Base-by-base conservation (phyloP, 2,113 vertebrate species). In the Sturnira hondurensis region DNA sequence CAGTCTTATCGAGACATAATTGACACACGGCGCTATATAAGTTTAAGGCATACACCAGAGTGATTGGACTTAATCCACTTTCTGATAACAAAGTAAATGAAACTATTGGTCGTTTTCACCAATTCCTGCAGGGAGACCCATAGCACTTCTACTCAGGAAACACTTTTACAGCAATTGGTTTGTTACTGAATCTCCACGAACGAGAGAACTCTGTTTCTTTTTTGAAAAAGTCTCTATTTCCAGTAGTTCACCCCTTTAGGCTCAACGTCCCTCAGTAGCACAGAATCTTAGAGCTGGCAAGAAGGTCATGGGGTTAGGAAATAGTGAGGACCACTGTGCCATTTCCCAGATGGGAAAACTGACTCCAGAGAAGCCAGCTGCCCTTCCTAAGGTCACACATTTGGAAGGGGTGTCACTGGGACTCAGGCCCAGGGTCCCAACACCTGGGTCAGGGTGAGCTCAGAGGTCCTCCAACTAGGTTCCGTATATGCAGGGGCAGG, bases 281-380 rank as follows among this genome's bases (percentile, higher is more conserved):
- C 17, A 91, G 63, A 71, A 73, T 52, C 45, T 97, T 38, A n/a
- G 36, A 50, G 41, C 45, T 78, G 43, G 41, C 81, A 80, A 73
- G 11, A 36, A n/a, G 50, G n/a, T n/a, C 38, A 52, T 54, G 14
- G 43, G 43, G n/a, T n/a, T 41, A 68, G 65, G 14, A 45, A 65
- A 54, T 58, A 77, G 56, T 85, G 56, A 63, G 22, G 88, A 15
- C 54, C 52, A 24, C n/a, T 22, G 4, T 41, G 31, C 54, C 76
- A 80, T 91, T 92, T 92, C 87, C 86, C 86, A 94, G 76, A 63
- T 52, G 31, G 93, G 70, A 89, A 91, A 92, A 87, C 50, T n/a
- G 86, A 95, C 86, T n/a, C 50, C 78, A 65, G 33, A 78, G 47
- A 87, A 80, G 26, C 15, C 47, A 10, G 28, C 24, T 70, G 26